Percentiles rank a stretch among this genome's conserved stretches.
Evolutionary conservation across 2,113 vertebrate genomes (phyloP).

Genomic region (Datnioides undecimradiatus): DNA sequence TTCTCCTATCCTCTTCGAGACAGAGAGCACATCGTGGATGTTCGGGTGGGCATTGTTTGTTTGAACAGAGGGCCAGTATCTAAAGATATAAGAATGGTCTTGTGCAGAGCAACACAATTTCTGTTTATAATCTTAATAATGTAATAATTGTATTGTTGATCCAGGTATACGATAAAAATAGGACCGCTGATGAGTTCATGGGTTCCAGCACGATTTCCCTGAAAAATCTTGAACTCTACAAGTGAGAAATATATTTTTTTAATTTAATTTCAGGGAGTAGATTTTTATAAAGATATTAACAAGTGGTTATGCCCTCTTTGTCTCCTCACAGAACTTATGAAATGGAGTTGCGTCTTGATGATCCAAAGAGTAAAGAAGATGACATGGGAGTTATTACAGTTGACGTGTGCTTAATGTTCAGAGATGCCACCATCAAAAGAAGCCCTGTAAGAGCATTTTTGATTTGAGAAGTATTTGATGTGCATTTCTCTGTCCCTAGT

Average conservation of each 20-base stretch:
- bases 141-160: conserved; percentile 2
- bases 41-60: conserved; percentile 86
- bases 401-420: conserved; percentile 88
- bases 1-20: conserved; percentile 91
- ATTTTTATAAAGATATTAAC: background rate
- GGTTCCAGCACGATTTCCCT: conserved; percentile 87
- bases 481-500: background rate
- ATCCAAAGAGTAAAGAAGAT: conserved; percentile 92
- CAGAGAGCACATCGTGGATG: conserved; percentile 86
- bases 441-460: conserved; percentile 73
- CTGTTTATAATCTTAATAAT: background rate
- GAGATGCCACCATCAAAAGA: conserved; percentile 91
- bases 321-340: conserved; percentile 84
- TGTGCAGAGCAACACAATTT: background rate
- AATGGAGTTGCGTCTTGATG: conserved; percentile 88
- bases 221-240: conserved; percentile 89
- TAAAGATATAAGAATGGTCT: background rate
- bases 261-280: background rate
- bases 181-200: conserved; percentile 95
- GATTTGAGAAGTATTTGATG: background rate
- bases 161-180: conserved; percentile 95
- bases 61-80: background rate
- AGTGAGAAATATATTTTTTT: conserved; percentile 76
- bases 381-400: conserved; percentile 94
- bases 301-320: background rate